Percentiles rank a stretch among this genome's conserved stretches.
phyloP scores from a whole-genome alignment of 2,797 vertebrate species.

The Phyllotis vaccarum region DNA sequence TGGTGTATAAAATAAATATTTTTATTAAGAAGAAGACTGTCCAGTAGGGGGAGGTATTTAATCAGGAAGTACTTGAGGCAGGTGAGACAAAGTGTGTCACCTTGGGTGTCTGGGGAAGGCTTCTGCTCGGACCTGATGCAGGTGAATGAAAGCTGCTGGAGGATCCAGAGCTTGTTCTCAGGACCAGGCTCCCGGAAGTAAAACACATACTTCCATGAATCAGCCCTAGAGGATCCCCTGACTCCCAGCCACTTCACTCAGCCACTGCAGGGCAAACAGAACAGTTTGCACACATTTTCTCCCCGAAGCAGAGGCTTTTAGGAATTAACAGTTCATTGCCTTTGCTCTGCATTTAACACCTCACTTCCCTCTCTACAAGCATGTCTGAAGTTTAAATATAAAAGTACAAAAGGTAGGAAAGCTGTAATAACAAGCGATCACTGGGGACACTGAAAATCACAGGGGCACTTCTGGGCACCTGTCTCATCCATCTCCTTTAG shows the following conservation, averaged over 20 bases:
- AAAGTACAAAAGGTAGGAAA: slow-evolving; percentile 72
- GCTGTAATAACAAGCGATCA: background rate
- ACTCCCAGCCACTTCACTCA: background rate
- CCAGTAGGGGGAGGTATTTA: slow-evolving; percentile 14
- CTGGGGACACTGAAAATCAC: background rate
- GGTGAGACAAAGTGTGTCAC: background rate
- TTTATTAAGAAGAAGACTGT: background rate
- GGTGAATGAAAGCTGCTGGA: background rate
- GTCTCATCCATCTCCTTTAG: background rate
- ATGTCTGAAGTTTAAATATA: background rate
- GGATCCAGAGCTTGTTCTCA: accelerated
- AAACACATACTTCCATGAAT: background rate
- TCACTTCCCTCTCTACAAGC: background rate
- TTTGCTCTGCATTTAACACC: background rate
- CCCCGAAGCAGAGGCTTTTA: slow-evolving; percentile 48
- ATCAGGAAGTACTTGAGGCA: background rate
- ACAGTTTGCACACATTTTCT: background rate
- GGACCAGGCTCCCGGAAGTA: background rate
- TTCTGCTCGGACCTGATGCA: background rate
- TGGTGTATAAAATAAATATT: too few species aligned
- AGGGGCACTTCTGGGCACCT: background rate
- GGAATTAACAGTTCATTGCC: slow-evolving; percentile 10
- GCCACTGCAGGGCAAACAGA: background rate
- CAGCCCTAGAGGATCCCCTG: background rate
- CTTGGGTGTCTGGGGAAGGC: too few species aligned